phyloP scores from a whole-genome alignment of 2,113 vertebrate species.

The Thunnus thynnus region DNA sequence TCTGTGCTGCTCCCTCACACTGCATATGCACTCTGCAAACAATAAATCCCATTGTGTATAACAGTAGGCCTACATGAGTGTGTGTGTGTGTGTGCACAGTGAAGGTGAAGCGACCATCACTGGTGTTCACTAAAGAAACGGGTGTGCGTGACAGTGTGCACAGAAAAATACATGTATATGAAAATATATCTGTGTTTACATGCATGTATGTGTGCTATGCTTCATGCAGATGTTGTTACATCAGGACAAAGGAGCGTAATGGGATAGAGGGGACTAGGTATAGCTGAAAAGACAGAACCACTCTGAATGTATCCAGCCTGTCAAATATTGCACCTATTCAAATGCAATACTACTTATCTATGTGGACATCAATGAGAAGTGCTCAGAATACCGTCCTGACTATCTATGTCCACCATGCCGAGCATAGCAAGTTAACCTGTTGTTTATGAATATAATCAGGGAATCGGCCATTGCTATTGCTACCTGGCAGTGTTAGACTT shows the following conservation, averaged over 20 bases:
- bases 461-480: conserved; percentile 45
- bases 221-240: conserved; percentile 69
- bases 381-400: conserved; percentile 17
- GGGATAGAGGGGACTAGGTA: conserved; percentile 20
- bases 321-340: conserved; percentile 58
- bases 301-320: conserved; percentile 33
- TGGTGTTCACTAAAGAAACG: too few species aligned
- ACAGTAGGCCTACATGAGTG: not conserved
- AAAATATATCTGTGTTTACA: conserved; percentile 12
- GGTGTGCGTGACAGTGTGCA: not conserved
- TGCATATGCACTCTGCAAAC: conserved; percentile 27
- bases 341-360: conserved; percentile 54
- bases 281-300: conserved; percentile 21
- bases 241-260: conserved; percentile 60
- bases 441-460: conserved; percentile 71
- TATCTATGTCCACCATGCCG: conserved; percentile 42
- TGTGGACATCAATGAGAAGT: conserved; percentile 45
- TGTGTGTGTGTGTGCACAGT: not conserved
- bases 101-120: not conserved
- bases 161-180: not conserved
- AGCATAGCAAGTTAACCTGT: conserved; percentile 65
- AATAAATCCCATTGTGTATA: conserved; percentile 35
- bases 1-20: conserved; percentile 19
- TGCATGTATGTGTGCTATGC: conserved; percentile 23
- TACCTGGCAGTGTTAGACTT: conserved; percentile 55